Conservation (phyloP, 2,888 invertebrate genomes). For the Melipona beecheii region DNA sequence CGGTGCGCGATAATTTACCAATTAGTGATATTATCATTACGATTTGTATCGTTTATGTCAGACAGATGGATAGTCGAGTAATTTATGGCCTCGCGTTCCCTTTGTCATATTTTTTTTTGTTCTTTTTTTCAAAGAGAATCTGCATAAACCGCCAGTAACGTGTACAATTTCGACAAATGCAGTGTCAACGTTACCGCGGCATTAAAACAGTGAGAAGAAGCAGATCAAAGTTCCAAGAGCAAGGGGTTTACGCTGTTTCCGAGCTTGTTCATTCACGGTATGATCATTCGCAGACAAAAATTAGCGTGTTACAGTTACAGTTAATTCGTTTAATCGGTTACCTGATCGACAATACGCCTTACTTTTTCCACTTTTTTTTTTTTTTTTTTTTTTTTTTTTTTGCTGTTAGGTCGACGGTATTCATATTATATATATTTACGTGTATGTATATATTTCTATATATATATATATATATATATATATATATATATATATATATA, state of each 20-base stretch:
- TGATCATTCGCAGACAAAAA: constrained; percentile 35
- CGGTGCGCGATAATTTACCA: no score
- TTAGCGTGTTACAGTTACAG: constrained; percentile 49
- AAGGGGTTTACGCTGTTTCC: not conserved
- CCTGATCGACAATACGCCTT: constrained; percentile 52
- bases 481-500: constrained; percentile 30
- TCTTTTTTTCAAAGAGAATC: no score
- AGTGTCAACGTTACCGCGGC: not conserved
- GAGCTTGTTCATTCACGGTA: constrained; percentile 1
- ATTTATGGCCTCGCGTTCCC: no score
- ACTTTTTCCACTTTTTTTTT: constrained; percentile 46
- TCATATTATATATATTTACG: constrained; percentile 28
- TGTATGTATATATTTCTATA: constrained; percentile 31
- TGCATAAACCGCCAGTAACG: no score
- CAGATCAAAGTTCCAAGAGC: not conserved
- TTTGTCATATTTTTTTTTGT: no score
- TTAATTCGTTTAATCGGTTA: constrained; percentile 62
- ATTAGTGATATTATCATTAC: no score
- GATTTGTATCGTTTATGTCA: no score
- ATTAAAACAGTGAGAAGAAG: not conserved
- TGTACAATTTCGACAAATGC: not conserved
- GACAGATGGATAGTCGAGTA: no score
- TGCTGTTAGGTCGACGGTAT: constrained; percentile 54
- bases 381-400: constrained; percentile 29
- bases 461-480: constrained; percentile 20